phyloP scores from a whole-genome alignment of 2,888 invertebrate genomes.

The Drosophila mulleri region DNA sequence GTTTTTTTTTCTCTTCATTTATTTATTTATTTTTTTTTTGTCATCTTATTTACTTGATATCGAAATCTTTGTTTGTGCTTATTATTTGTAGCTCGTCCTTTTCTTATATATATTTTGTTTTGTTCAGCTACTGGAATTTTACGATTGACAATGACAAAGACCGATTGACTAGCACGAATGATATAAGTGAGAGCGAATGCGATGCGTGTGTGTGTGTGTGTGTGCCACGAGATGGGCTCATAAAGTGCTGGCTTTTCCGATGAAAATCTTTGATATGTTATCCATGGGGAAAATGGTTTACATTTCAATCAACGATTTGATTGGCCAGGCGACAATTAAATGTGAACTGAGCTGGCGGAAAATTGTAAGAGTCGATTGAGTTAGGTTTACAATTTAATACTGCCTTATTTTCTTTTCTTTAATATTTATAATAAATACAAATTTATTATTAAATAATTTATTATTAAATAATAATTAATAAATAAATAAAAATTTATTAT shows the following conservation, averaged over 20 bases:
- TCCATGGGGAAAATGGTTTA: neutral
- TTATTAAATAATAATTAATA: too few relatives aligned
- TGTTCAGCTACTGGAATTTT: conserved; percentile 49
- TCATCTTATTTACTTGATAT: conserved; percentile 73
- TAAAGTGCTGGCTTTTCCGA: neutral
- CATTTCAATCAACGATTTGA: neutral
- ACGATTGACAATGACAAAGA: conserved; percentile 75
- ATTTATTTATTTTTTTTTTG: conserved; percentile 41
- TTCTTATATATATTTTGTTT: conserved; percentile 9
- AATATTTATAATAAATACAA: too few relatives aligned
- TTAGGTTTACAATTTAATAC: too few relatives aligned
- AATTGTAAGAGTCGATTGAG: neutral
- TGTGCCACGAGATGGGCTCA: conserved; percentile 19
- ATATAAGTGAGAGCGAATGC: conserved; percentile 9
- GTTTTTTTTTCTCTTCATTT: conserved; percentile 12
- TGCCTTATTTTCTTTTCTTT: too few relatives aligned
- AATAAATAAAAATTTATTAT: too few relatives aligned
- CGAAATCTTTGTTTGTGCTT: conserved; percentile 78
- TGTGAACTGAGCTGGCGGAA: too few relatives aligned
- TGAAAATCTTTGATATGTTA: neutral
- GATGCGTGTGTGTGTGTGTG: neutral
- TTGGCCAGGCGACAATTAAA: neutral
- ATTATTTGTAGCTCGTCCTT: conserved; percentile 69
- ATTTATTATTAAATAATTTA: too few relatives aligned
- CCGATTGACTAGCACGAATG: conserved; percentile 52